Percentiles rank a stretch among this genome's conserved stretches.
phyloP scores from a whole-genome alignment of 2,797 vertebrate genomes.

The Gobionotothen gibberifrons region DNA sequence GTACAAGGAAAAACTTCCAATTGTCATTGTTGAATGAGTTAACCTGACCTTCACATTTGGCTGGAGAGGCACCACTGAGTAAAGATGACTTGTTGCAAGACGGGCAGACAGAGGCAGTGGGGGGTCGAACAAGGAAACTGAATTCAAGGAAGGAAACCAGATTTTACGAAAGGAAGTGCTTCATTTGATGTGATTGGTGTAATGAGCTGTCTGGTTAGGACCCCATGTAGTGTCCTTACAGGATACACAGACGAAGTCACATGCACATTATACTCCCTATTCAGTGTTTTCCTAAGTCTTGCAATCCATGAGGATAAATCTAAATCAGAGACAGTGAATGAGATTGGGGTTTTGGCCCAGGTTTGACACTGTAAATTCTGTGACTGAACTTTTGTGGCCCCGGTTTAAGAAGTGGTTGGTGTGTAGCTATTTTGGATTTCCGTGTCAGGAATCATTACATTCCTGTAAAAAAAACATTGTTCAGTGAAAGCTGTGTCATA shows the following conservation, averaged over 20 bases:
- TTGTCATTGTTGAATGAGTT: neutral
- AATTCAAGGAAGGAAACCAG: conserved; percentile 40
- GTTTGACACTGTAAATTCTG: neutral
- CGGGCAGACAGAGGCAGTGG: conserved; percentile 50
- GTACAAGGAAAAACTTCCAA: too few species aligned
- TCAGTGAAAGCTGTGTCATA: neutral
- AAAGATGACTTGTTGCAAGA: conserved; percentile 45
- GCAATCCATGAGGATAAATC: conserved; percentile 20
- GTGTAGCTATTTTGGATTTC: neutral
- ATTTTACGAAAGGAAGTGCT: conserved; percentile 44
- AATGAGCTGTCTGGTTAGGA: conserved; percentile 63
- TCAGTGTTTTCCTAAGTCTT: conserved; percentile 15
- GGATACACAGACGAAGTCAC: conserved; percentile 28
- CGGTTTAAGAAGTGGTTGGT: neutral
- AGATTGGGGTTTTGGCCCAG: neutral
- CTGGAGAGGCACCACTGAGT: conserved; percentile 47
- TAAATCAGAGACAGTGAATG: conserved; percentile 16
- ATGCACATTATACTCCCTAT: neutral
- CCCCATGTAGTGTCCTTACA: conserved; percentile 42
- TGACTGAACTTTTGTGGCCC: neutral
- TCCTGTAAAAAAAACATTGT: neutral
- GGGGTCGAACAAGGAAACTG: conserved; percentile 30
- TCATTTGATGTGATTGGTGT: conserved; percentile 77
- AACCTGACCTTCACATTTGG: conserved; percentile 56
- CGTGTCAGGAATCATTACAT: neutral